phyloP scores from a whole-genome alignment of 2,113 vertebrate genomes.

The Ceuthmochares aereus region DNA sequence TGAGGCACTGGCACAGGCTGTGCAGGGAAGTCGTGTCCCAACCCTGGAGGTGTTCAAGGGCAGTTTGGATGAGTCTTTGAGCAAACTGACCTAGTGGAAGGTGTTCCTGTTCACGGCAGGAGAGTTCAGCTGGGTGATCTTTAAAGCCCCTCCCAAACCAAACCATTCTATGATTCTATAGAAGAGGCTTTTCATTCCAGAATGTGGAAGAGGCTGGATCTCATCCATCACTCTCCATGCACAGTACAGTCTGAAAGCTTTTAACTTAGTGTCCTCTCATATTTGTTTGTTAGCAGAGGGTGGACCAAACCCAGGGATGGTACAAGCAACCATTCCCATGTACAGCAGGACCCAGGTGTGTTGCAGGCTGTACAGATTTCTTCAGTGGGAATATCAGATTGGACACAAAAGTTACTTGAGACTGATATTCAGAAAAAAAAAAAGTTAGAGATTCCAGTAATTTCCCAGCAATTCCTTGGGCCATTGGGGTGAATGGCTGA shows the following conservation, averaged over 20 bases:
- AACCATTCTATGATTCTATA: too few species aligned
- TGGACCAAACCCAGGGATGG: not conserved
- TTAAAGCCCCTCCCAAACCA: too few species aligned
- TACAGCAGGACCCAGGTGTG: not conserved
- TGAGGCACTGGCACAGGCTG: too few species aligned
- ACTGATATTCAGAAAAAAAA: not conserved
- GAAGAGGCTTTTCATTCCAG: not conserved
- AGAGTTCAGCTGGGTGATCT: too few species aligned
- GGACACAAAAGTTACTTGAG: conserved; percentile 6
- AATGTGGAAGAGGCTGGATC: not conserved
- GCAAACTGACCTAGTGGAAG: too few species aligned
- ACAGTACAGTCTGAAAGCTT: not conserved
- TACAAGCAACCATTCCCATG: not conserved
- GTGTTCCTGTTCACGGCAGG: too few species aligned
- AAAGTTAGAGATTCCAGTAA: not conserved
- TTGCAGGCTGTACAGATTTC: not conserved
- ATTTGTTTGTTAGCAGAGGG: not conserved
- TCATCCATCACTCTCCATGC: not conserved
- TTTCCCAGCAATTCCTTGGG: conserved; percentile 51
- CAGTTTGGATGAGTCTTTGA: too few species aligned
- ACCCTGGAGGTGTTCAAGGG: too few species aligned
- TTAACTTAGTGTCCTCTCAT: not conserved
- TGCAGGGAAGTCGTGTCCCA: too few species aligned
- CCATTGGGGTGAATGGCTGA: not conserved
- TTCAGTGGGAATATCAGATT: not conserved